Percentiles rank a stretch among this genome's conserved stretches.
Evolutionary conservation across 30 jellyfish, hydroid and myxozoan genomes (phyloP).

Genomic region (Catostylus mosaicus): DNA sequence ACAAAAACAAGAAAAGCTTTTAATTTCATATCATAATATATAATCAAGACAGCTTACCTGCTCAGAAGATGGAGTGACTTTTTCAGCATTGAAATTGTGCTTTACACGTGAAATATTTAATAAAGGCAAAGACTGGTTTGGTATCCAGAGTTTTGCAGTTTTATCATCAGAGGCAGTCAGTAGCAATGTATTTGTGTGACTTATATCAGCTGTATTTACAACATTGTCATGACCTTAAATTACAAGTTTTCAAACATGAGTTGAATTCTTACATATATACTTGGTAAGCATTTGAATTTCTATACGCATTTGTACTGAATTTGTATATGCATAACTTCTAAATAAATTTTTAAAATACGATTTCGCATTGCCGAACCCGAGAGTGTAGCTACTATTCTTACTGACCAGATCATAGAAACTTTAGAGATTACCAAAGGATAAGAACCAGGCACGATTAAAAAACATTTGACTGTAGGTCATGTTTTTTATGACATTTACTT

Average conservation of each 20-base stretch:
- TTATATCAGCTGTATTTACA: slow-evolving; percentile 64
- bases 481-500: too few relatives aligned
- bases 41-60: slow-evolving; percentile 31
- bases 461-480: too few relatives aligned
- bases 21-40: neutral
- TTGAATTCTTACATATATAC: neutral
- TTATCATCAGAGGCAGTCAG: slow-evolving; percentile 85
- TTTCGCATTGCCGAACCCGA: neutral
- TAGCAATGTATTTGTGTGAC: slow-evolving; percentile 59
- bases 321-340: neutral
- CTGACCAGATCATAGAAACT: too few relatives aligned
- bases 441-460: too few relatives aligned
- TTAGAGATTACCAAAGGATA: too few relatives aligned
- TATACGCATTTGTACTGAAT: neutral
- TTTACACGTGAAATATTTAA: slow-evolving; percentile 63
- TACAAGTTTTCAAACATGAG: neutral
- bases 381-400: neutral
- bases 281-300: too few relatives aligned
- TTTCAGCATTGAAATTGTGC: slow-evolving; percentile 83
- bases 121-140: slow-evolving; percentile 63
- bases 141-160: slow-evolving; percentile 88
- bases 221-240: slow-evolving; percentile 81
- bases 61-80: slow-evolving; percentile 53
- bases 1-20: neutral
- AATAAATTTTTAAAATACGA: neutral